Base-by-base conservation (phyloP, 2,797 vertebrate genomes). In the Pseudochirops cupreus region DNA sequence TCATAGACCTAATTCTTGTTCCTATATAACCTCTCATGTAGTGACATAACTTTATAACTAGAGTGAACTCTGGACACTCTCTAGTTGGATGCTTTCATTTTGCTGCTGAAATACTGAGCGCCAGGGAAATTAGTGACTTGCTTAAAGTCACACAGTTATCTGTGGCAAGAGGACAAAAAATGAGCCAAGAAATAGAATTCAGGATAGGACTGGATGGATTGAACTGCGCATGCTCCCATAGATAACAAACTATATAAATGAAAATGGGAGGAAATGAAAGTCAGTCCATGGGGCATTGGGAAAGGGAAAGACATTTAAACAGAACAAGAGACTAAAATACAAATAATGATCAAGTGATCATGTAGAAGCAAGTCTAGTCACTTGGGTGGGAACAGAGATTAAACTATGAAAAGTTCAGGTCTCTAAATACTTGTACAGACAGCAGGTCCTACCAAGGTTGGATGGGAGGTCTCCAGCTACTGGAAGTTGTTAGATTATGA, bases 221-320 rank as follows among this genome's bases (percentile, higher is more conserved):
- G 92, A 95, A 94, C 92, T 52, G 89, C 58, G n/a, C 55, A 46
- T 58, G 50, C 26, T 95, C 53, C 74, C 62, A 13, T 33, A 91
- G 57, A 31, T 39, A 58, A 91, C 93, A 95, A 74, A 82, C 53
- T 56, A 92, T 95, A 55, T 29, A 94, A 94, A 94, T 94, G 74
- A 96, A 82, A 21, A 56, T 91, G 87, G 89, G 54, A 58, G 56
- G 53, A 97, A 91, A 89, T 54, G 95, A 94, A 95, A 95, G 95
- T 52, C 74, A 28, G 28, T 5, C 39, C 4, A 14, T n/a, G 62
- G 5, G 33, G 31, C 14, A 18, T 1, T 5, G 46, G 90, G 67
- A 39, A 52, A 96, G 56, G 16, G 62, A 91, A 87, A 91, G 56
- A 95, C 53, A 91, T 62, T 93, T 90, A 95, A 92, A 92, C 33